A percentile compares a stretch with the other conserved stretches of the same genome.
These are phyloP conservation scores for Varanus salvator DNA, from an alignment of 2,113 vertebrate species.

Conservation along the genomic window DNA sequence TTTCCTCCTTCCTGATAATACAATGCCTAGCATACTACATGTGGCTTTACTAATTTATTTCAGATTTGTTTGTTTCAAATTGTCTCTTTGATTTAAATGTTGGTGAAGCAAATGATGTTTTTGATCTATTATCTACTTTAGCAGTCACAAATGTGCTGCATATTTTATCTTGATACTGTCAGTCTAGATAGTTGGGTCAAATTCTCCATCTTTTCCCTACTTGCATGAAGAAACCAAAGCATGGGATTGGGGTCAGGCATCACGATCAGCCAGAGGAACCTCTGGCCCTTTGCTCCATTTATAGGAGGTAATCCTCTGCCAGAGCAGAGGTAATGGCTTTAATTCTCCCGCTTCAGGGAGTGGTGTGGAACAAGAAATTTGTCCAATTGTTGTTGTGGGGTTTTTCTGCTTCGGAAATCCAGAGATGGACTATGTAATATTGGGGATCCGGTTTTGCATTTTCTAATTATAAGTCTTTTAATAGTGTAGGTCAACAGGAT, in stretches of 20 bases:
- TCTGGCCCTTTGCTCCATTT: not conserved
- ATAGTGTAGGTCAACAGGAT: not conserved
- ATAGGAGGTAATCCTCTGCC: not conserved
- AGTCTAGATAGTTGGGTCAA: not conserved
- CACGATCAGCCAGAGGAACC: not conserved
- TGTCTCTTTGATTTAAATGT: slow-evolving; percentile 55
- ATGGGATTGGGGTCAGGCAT: not conserved
- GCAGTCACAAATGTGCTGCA: not conserved
- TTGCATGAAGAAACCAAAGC: not conserved
- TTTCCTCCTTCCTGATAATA: slow-evolving; percentile 73
- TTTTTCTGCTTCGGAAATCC: not conserved
- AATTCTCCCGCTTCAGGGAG: not conserved
- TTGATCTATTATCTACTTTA: slow-evolving; percentile 4
- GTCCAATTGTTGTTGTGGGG: not conserved
- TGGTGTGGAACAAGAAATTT: not conserved
- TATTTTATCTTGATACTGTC: slow-evolving; percentile 20
- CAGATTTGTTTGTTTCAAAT: slow-evolving; percentile 50
- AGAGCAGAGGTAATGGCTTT: not conserved
- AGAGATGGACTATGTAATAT: not conserved
- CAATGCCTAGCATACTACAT: slow-evolving; percentile 62
- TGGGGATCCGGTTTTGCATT: not conserved
- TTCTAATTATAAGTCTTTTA: not conserved
- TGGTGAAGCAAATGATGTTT: slow-evolving; percentile 38
- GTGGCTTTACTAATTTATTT: slow-evolving; percentile 49
- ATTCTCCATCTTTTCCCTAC: not conserved